Percentiles rank a stretch among this genome's conserved stretches.
Conservation (phyloP, 2,113 vertebrate genomes). For the Prinia subflava region DNA sequence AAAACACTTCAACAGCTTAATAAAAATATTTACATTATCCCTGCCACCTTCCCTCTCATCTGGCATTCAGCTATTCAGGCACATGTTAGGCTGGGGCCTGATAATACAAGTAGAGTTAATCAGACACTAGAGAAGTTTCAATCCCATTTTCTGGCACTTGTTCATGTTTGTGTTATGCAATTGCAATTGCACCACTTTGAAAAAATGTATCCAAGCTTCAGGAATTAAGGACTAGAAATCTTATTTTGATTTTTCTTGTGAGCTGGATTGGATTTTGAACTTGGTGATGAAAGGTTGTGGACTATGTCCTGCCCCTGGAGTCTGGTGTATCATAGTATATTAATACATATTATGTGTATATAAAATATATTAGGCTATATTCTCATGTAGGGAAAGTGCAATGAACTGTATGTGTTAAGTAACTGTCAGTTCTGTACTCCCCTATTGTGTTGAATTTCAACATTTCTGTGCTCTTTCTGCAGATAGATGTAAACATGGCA, state of each 20-base stretch:
- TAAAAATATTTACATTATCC: slow-evolving; percentile 1
- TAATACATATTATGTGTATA: background rate
- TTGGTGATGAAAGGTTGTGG: background rate
- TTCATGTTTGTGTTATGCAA: slow-evolving; percentile 20
- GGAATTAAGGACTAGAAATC: background rate
- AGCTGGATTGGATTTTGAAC: background rate
- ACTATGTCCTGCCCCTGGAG: background rate
- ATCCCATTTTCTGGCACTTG: background rate
- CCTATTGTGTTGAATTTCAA: background rate
- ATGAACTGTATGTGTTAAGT: background rate
- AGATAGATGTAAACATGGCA: background rate
- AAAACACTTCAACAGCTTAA: slow-evolving; percentile 3
- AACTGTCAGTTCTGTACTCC: background rate
- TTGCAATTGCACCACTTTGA: background rate
- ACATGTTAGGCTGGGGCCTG: slow-evolving; percentile 30
- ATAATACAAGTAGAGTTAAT: slow-evolving; percentile 36
- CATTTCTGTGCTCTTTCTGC: background rate
- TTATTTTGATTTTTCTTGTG: background rate
- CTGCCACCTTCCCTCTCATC: slow-evolving; percentile 1
- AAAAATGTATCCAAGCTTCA: slow-evolving; percentile 4
- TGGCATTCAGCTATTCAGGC: background rate
- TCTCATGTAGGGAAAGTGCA: background rate
- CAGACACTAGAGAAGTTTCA: slow-evolving; percentile 5
- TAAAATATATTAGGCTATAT: background rate
- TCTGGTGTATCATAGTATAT: background rate